Evolutionary conservation across 2,113 vertebrate species (phyloP), one percentile per base, ranked within the genome.

Genomic region (Ptilorrhoa leucosticta): DNA sequence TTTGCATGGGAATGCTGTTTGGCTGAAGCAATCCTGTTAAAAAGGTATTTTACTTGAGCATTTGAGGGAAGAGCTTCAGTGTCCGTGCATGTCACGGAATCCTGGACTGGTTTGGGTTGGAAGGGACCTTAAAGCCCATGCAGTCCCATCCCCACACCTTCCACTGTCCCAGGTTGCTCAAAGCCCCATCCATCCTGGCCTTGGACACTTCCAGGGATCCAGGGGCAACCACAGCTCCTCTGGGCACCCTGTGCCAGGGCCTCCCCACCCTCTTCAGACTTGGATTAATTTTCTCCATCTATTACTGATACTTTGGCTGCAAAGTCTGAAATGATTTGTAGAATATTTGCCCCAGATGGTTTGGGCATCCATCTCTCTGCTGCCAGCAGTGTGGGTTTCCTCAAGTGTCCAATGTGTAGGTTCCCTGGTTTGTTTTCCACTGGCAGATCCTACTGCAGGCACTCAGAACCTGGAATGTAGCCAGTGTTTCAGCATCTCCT

Each of bases 381-480:
- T 82, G 73, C 48, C 83, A 57, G 22, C 54, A 39, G 5, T 6
- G 58, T 64, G 81, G n/a, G 11, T 89, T 71, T 87, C 78, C 68
- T 89, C 58, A 33, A 27, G 53, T 17, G 66, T 77, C 17, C 22
- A 22, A 3, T 33, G 61, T 64, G 48, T 40, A 17, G 37, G 51
- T 53, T 83, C 76, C 58, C 47, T 64, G 90, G 45, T 76, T 81
- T 80, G 54, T 92, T 89, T 89, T 47, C 31, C 48, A 37, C 42
- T 23, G 60, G 73, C 91, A 80, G 66, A 76, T 66, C 40, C 0
- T 31, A 0, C 71, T 88, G 54, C 71, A 89, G 50, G 39, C 66
- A 14, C 48, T 87, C 61, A 9, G 24, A 91, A n/a, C 26, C n/a
- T 95, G 94, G 95, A 66, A 6, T 33, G 24, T 2, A 20, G 90